Evolutionary conservation across 1,140 invertebrate species (phyloP).

Genomic region (Caenorhabditis inopinata): DNA sequence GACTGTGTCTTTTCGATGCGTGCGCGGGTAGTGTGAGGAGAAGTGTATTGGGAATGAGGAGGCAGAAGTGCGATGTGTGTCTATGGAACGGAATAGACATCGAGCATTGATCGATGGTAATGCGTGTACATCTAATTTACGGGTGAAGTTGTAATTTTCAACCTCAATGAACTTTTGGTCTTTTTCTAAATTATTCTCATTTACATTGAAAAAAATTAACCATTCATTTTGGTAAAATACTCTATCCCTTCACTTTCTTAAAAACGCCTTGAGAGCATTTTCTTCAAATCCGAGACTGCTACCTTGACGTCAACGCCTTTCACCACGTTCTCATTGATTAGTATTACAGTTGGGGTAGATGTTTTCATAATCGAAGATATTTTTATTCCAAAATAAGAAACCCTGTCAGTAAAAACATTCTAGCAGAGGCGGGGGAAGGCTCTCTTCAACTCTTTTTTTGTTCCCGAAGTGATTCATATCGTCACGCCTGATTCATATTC

Average conservation of each 20-base stretch:
- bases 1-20: neutral
- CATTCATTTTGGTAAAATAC: too few species aligned
- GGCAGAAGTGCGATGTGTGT: neutral
- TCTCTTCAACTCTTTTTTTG: too few species aligned
- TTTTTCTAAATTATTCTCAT: too few species aligned
- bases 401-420: neutral
- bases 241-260: neutral
- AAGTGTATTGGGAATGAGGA: constrained; percentile 10
- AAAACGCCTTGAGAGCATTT: neutral
- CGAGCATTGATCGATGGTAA: constrained; percentile 15
- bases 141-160: neutral
- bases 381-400: neutral
- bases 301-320: neutral
- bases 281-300: neutral
- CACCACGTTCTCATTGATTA: neutral
- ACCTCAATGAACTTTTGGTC: too few species aligned
- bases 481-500: constrained; percentile 6
- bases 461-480: constrained; percentile 20
- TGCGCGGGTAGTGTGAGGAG: constrained; percentile 14
- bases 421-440: neutral
- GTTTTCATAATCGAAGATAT: neutral
- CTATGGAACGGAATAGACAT: constrained; percentile 1
- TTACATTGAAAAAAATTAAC: too few species aligned
- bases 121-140: neutral
- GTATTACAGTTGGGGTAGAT: too few species aligned